Evolutionary conservation across 64 coral and sea anemone species (phyloP), one percentile per base, ranked within the genome.

Genomic region (Actinia equina): DNA sequence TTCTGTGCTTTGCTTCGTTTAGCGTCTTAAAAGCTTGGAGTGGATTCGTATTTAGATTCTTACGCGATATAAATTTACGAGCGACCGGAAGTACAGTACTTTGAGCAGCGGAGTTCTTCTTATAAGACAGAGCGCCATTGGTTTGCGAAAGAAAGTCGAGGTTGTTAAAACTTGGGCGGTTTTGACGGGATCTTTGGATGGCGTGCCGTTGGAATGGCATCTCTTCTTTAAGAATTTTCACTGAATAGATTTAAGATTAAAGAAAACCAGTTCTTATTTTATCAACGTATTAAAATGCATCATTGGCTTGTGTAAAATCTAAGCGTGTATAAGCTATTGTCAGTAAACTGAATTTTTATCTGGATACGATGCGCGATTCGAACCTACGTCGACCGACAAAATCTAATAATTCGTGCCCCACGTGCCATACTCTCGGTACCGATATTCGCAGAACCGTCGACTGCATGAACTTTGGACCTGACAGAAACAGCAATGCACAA

Each of bases 91-190:
- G 20, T 3, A 49, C 43, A 52, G 49, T 14, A 2, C 5, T 20
- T 17, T 46, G 15, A 20, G 41, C 12, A 23, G 43, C 43, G 10
- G 11, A 2, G 20, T 81, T 81, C 17, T 44, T 43, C 17, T 20
- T 44, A 44, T 51, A 81, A 7, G 78, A 81, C 0, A 81, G 78
- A 49, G 78, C 43, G 13, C 78, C 17, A 46, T 52, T 81, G 17
- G 22, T 15, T 81, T 81, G 43, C 22, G 78, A 22, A 7, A 81
- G 17, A 44, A 81, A 52, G 4, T 44, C 78, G 5, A 81, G 49
- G 78, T 81, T 81, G 27, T 81, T 81, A 22, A 81, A 81, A 18
- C 69, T 74, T 74, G 27, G 69, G 13, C 41, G n/a, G 6, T 74
- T 13, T 30, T 19, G 44, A 5, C 41, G 78, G 16, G 78, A 81